Evolutionary conservation across 2,113 vertebrate genomes (phyloP).

Genomic region (Tylochromis polylepis): DNA sequence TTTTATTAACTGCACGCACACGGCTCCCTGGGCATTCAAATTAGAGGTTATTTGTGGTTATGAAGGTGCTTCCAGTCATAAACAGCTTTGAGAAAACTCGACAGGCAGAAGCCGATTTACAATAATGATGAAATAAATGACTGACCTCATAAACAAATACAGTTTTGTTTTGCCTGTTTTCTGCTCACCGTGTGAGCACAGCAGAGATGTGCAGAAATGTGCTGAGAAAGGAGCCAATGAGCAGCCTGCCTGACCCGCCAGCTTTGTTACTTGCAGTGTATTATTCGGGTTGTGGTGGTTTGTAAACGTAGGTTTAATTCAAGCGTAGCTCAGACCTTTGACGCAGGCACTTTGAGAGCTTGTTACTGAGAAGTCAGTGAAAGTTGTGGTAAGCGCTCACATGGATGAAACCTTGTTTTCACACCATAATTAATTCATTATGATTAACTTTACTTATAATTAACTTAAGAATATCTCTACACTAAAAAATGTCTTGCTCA

Average conservation of each 20-base stretch:
- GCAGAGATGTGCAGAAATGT: not conserved
- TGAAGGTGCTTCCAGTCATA: not conserved
- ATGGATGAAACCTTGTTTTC: not conserved
- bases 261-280: not conserved
- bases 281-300: not conserved
- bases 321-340: not conserved
- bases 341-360: not conserved
- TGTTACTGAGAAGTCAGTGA: not conserved
- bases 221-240: not conserved
- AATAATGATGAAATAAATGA: not conserved
- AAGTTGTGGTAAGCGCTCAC: not conserved
- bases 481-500: not conserved
- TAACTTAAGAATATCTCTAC: too few species aligned
- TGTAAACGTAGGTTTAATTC: not conserved
- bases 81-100: not conserved
- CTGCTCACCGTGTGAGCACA: not conserved
- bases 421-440: not conserved
- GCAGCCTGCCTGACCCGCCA: not conserved
- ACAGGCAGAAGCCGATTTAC: not conserved
- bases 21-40: not conserved
- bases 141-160: not conserved
- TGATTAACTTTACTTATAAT: not conserved
- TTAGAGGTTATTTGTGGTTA: not conserved
- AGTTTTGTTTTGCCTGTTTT: not conserved
- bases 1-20: not conserved